Evolutionary conservation across 2,797 vertebrate genomes (phyloP).

Genomic region (Lepus townsendii): DNA sequence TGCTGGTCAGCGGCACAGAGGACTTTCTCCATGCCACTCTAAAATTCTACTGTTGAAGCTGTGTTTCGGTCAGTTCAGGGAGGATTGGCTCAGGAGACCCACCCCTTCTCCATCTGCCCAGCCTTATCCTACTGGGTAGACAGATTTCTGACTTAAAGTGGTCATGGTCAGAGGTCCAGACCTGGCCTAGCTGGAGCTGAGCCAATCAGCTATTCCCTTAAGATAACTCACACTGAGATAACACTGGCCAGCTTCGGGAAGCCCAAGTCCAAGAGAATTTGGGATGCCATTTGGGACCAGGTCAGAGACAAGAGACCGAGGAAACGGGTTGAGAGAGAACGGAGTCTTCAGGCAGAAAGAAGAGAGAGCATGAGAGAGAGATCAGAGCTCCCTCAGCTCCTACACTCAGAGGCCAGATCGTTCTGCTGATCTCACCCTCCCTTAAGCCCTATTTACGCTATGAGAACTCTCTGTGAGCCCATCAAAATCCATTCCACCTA

Average conservation of each 20-base stretch:
- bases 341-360: neutral
- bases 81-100: neutral
- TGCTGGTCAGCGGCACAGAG: too few species aligned
- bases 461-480: neutral
- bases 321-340: neutral
- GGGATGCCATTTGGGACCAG: neutral
- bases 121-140: neutral
- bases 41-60: too few species aligned
- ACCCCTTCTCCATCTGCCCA: neutral
- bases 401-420: neutral
- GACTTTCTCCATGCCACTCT: neutral
- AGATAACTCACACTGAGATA: neutral
- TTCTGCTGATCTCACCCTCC: neutral
- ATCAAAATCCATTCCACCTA: neutral
- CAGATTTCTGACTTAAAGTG: neutral
- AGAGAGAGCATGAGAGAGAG: neutral
- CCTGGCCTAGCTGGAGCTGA: neutral
- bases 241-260: too few species aligned
- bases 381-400: neutral
- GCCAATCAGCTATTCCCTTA: neutral
- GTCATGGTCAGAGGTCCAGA: too few species aligned
- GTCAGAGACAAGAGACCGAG: neutral
- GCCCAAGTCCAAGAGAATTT: neutral
- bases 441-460: neutral
- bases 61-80: neutral